A percentile compares a stretch with the other conserved stretches of the same genome.
phyloP scores from a whole-genome alignment of 2,888 invertebrate genomes.

The Yponomeuta cagnagella region DNA sequence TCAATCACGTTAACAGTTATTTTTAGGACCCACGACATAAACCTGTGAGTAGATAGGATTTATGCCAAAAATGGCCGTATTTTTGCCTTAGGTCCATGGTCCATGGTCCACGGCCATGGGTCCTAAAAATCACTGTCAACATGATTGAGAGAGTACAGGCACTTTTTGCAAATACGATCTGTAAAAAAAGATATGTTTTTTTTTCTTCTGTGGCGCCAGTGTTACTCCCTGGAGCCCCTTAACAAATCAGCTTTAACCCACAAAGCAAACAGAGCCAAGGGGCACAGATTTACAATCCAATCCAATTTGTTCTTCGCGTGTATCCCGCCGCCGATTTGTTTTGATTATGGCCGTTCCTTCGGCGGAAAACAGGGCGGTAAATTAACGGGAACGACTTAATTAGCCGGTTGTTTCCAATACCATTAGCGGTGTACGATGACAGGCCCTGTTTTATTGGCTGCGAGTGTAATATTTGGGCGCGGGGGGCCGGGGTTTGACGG shows the following conservation, averaged over 20 bases:
- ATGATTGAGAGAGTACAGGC: too few species aligned
- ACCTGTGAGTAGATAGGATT: too few species aligned
- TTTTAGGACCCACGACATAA: too few species aligned
- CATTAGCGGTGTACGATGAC: constrained; percentile 64
- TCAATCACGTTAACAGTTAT: too few species aligned
- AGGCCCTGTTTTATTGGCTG: constrained; percentile 49
- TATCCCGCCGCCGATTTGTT: constrained; percentile 64
- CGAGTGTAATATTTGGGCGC: constrained; percentile 53
- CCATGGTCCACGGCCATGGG: too few species aligned
- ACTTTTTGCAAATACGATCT: too few species aligned
- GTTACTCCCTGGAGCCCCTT: background rate
- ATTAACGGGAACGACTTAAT: constrained; percentile 69
- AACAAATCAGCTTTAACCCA: background rate
- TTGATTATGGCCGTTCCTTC: constrained; percentile 64
- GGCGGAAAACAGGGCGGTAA: constrained; percentile 64
- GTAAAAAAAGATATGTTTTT: too few species aligned
- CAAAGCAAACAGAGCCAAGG: background rate
- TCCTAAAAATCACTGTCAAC: too few species aligned
- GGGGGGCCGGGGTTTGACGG: constrained; percentile 28
- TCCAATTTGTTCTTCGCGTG: constrained; percentile 69
- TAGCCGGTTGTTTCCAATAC: constrained; percentile 65
- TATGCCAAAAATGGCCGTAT: too few species aligned
- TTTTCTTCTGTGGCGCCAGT: too few species aligned
- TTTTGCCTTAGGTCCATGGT: too few species aligned
- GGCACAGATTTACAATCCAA: constrained; percentile 33